These are phyloP conservation scores for Aplysina aerophoba DNA, from an alignment of 37 sponge, comb jelly and placozoan species.

Conservation along the genomic window DNA sequence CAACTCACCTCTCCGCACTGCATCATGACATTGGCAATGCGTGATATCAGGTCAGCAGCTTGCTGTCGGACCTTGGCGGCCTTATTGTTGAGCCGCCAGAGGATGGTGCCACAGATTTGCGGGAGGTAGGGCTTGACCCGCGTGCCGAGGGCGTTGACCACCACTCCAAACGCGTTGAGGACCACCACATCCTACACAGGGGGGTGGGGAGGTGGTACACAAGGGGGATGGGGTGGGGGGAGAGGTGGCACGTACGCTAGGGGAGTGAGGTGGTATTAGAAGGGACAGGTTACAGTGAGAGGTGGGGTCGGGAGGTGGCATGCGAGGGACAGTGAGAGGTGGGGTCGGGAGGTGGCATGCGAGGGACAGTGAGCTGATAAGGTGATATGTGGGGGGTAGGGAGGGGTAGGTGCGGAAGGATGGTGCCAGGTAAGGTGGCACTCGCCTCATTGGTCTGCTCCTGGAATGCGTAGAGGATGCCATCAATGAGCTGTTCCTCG, in stretches of 20 bases:
- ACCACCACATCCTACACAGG: conserved; percentile 87
- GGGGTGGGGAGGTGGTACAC: too few relatives aligned
- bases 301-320: too few relatives aligned
- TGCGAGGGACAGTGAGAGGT: background rate
- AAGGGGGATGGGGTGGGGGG: too few relatives aligned
- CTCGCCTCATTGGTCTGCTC: conserved; percentile 85
- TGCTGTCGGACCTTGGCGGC: conserved; percentile 97
- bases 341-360: background rate
- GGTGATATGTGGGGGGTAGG: background rate
- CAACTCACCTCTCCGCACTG: conserved; percentile 85
- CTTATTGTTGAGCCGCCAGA: conserved; percentile 98
- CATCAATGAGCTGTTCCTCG: conserved; percentile 99
- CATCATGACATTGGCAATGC: conserved; percentile 94
- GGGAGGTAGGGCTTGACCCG: conserved; percentile 97
- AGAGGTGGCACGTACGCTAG: too few relatives aligned
- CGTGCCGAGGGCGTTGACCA: conserved; percentile 92
- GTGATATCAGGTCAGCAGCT: conserved; percentile 96
- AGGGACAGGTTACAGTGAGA: too few relatives aligned
- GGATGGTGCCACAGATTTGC: conserved; percentile 98
- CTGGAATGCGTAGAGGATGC: conserved; percentile 94
- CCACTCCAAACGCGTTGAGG: conserved; percentile 97
- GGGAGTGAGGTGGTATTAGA: too few relatives aligned
- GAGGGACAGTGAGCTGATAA: background rate
- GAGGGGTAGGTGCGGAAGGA: background rate
- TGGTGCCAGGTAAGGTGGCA: too few relatives aligned